Conservation (phyloP, 1,140 invertebrate genomes). For the Bombus huntii region DNA sequence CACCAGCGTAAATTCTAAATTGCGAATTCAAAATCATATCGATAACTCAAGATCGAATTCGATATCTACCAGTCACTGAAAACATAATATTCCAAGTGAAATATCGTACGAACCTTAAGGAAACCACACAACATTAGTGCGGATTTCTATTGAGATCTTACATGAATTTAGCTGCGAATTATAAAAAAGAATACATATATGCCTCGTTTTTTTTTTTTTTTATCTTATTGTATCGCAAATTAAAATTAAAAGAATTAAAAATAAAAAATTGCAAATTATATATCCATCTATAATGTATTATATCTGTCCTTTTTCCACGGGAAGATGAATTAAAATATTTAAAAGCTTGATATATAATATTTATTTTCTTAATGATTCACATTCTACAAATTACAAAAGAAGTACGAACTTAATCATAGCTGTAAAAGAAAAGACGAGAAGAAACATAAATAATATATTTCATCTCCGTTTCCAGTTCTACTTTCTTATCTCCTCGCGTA, state of each 20-base stretch:
- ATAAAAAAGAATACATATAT: no score
- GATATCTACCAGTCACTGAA: no score
- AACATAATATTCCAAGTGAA: not conserved
- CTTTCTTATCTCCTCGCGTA: constrained; percentile 46
- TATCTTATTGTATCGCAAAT: no score
- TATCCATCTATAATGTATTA: not conserved
- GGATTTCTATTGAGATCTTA: no score
- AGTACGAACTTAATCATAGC: not conserved
- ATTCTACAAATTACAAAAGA: no score
- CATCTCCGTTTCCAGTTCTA: not conserved
- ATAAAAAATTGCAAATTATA: no score
- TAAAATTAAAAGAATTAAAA: no score
- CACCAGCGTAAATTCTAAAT: not conserved
- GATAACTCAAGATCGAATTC: not conserved
- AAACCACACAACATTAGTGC: no score
- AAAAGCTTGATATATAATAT: not conserved
- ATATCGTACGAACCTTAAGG: no score
- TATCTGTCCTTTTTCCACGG: not conserved
- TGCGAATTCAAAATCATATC: not conserved
- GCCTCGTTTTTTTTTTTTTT: no score
- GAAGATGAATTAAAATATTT: not conserved
- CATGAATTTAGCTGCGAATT: no score
- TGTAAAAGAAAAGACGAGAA: not conserved
- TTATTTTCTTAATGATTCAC: not conserved
- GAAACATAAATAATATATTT: not conserved